Evolutionary conservation across 2,113 vertebrate species (phyloP).

Genomic region (Lontra canadensis): DNA sequence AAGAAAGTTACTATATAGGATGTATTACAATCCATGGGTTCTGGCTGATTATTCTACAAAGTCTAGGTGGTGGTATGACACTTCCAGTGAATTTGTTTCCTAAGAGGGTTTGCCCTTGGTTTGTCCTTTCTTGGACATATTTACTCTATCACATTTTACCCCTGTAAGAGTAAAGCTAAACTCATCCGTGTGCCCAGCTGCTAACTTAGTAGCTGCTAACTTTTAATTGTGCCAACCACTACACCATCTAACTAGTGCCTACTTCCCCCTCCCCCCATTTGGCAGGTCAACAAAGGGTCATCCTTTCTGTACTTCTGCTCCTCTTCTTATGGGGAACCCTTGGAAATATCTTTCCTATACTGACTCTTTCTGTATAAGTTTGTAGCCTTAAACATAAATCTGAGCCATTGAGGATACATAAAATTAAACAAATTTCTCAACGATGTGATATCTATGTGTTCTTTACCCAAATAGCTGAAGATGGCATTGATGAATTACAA

Average conservation of each 20-base stretch:
- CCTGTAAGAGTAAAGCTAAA: not conserved
- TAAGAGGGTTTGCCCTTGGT: not conserved
- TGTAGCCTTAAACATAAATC: not conserved
- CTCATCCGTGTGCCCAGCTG: not conserved
- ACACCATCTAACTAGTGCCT: not conserved
- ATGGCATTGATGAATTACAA: not conserved
- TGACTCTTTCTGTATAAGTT: not conserved
- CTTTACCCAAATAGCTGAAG: not conserved
- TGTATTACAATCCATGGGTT: not conserved
- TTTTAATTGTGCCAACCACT: not conserved
- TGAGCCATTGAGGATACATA: not conserved
- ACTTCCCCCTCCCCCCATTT: rapidly evolving
- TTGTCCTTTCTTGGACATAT: not conserved
- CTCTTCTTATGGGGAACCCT: not conserved
- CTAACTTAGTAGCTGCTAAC: not conserved
- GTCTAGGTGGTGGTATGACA: not conserved
- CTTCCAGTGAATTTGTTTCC: not conserved
- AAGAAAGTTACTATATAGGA: not conserved
- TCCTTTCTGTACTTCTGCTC: not conserved
- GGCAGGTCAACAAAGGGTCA: not conserved
- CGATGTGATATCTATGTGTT: not conserved
- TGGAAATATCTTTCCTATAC: not conserved
- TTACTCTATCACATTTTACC: not conserved
- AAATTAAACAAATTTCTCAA: not conserved
- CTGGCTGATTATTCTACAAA: not conserved